Evolutionary conservation across 2,888 invertebrate genomes (phyloP), one percentile per base, ranked within the genome.

Genomic region (Quadriops clusia): DNA sequence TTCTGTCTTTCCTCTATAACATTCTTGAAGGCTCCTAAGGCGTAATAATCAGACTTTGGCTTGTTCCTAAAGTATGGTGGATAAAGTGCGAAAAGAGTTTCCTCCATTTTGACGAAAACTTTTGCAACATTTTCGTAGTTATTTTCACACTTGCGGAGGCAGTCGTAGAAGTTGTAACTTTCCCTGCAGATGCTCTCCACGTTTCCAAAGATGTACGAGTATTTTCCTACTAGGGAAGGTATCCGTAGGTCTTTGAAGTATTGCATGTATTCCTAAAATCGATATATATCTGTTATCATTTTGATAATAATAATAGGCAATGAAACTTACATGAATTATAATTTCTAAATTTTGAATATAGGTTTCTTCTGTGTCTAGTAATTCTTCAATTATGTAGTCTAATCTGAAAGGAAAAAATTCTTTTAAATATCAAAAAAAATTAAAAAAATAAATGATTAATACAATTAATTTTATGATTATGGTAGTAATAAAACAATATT

Each of bases 1-100:
- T 58, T 60, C 33, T 68, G 64, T 22, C 64, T 57, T 47, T 54
- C 57, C 40, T 45, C 45, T 15, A 56, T 42, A 2, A 53, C 30
- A 2, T 38, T 30, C 26, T 40, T 42, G 28, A 52, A 51, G 8
- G 51, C 45, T 30, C 44, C 46, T 1, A 50, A 33, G 3, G 43
- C 22, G 17, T 49, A 41, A 14, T 33, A 28, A 29, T 58, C 54
- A 5, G 57, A 51, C 29, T 37, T 47, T n/a, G 54, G 55, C 39
- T 58, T 59, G 33, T 57, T 59, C 36, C 47, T 52, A 14, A 49
- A 53, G 38, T 60, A 60, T 13, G 46, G 32, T 6, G 56, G 54
- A 39, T 60, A 60, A 3, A 52, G 36, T 28, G 54, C 44, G 34
- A 60, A 60, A 23, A 54, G 33, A 9, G 39, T 34, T 40, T 53